Base-by-base conservation (phyloP, 2,888 invertebrate species). In the Pinctada fucata region DNA sequence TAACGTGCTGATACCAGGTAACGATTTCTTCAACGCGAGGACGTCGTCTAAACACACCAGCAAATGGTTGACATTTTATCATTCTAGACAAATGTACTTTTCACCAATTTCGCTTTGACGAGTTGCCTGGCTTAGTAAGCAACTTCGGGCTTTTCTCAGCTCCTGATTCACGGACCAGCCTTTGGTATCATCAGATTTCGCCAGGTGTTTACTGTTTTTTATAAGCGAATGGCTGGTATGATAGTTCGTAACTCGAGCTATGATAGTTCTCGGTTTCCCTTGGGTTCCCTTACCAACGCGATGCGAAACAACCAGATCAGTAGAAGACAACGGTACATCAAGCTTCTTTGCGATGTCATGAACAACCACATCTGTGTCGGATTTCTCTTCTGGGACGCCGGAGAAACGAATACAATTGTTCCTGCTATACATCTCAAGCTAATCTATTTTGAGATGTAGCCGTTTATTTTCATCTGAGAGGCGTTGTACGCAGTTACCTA, bases 391-490 rank as follows among this genome's bases (percentile, higher is more conserved):
- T 10, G 58, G 58, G 13, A 10, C 58, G 13, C 58, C 58, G 13
- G 13, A 58, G 13, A 8, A 8, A 10, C 58, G 58, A 58, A 58
- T 58, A 13, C 58, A 58, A 13, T 58, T 58, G 8, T 58, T 58
- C 58, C 58, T 58, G 58, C 58, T 58, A 13, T 58, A 58, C 58
- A 58, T 58, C 58, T 58, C 58, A 10, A 58, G 13, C 13, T 58
- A 58, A 13, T 58, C 58, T 58, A 58, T 58, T 58, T 58, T 58
- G 8, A 58, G 58, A 58, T 10, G 58, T 8, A 58, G 58, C 10
- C 58, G 58, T 58, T 58, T 58, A 58, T 58, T 58, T 58, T 58
- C 58, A 58, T 58, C 58, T 13, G 58, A 58, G 58, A 58, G 58
- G 10, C 58, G 8, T 58, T 58, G 58, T 58, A 58, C 8, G 13